Evolutionary conservation across 2,888 invertebrate genomes (phyloP), one percentile per base, ranked within the genome.

Genomic region (Drosophila tripunctata): DNA sequence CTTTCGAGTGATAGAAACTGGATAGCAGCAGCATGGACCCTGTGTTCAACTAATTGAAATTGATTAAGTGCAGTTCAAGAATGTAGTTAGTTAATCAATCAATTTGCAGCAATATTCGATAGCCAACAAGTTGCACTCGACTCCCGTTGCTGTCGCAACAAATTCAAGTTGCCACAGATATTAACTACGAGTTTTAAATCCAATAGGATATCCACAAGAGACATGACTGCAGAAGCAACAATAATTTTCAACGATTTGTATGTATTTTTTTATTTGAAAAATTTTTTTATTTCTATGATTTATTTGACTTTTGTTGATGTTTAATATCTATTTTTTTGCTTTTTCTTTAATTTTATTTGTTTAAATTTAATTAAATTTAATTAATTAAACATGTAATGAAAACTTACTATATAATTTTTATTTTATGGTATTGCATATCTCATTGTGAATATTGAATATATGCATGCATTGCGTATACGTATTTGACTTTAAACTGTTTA

Each of bases 31-130:
- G n/a, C n/a, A n/a, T n/a, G n/a, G n/a, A n/a, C n/a, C n/a, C n/a
- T n/a, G n/a, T n/a, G n/a, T n/a, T n/a, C n/a, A n/a, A n/a, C n/a
- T 77, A 67, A 75, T 78, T 61, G 43, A 71, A 82, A 82, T 68
- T 75, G 82, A 79, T 64, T 70, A 54, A 58, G 27, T 62, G 38
- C 50, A 47, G n/a, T n/a, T 8, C 30, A 24, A n/a, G 19, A 55
- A 68, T 57, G 54, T 47, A 54, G 50, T 57, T 47, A 48, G 61
- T 70, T 55, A 67, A 71, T 73, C 75, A 69, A 69, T 73, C 69
- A 69, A 69, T 77, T 54, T 38, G 45, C 43, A 24, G 33, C 43
- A 47, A 48, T 38, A 58, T 43, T 52, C 55, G 56, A 74, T 45
- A 27, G 50, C 27, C 36, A 38, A 51, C 50, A 15, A 17, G 38